Conservation (phyloP, 2,888 invertebrate genomes). For the Tryphoninae sp. region DNA sequence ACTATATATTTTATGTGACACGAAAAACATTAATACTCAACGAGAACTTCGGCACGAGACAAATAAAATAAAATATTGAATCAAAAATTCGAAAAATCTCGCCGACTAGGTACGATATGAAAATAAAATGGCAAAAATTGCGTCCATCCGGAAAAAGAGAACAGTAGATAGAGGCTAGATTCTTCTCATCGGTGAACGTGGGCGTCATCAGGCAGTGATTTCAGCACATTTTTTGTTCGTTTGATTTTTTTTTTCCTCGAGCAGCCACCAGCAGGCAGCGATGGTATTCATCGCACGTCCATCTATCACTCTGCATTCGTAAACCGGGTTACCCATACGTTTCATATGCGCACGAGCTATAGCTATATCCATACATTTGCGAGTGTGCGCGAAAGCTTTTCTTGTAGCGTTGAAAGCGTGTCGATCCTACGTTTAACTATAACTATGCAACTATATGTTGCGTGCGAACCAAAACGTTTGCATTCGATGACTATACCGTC, state of each 20-base stretch:
- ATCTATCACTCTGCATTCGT: conserved; percentile 59
- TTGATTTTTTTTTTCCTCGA: conserved; percentile 35
- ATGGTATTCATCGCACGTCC: conserved; percentile 54
- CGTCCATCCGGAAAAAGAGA: conserved; percentile 12
- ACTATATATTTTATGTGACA: not conserved
- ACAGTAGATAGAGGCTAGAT: conserved; percentile 14
- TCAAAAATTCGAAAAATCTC: not conserved
- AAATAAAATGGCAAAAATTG: conserved; percentile 14
- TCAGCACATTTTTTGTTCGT: conserved; percentile 37
- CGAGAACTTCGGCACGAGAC: not conserved
- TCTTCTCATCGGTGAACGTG: conserved; percentile 28
- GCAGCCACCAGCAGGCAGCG: conserved; percentile 52
- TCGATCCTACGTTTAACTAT: conserved; percentile 36
- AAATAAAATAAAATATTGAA: not conserved
- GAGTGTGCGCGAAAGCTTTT: conserved; percentile 46
- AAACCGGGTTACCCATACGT: conserved; percentile 51
- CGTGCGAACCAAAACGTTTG: conserved; percentile 47
- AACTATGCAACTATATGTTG: conserved; percentile 38
- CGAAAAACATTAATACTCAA: too few species aligned
- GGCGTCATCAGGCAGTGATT: conserved; percentile 53
- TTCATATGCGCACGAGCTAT: conserved; percentile 11
- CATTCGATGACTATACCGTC: conserved; percentile 19
- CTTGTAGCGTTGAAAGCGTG: conserved; percentile 46
- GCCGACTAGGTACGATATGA: not conserved
- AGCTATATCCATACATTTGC: not conserved